Conservation (phyloP, 2,113 vertebrate species). For the Sebastes schlegelii region DNA sequence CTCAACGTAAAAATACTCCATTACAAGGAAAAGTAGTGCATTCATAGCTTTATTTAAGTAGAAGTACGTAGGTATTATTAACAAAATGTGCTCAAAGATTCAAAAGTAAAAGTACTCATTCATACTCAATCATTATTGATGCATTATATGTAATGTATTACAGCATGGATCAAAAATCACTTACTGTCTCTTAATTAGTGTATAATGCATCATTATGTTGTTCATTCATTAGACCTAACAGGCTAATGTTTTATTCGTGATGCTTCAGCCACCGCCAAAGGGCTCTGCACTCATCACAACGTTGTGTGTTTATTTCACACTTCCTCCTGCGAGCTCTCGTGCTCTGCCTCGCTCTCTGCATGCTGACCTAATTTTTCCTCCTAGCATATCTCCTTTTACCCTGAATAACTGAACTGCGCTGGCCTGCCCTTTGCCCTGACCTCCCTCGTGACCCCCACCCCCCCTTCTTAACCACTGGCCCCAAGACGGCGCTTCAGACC, state of each 20-base stretch:
- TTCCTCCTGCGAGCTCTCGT: background rate
- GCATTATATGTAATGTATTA: too few relatives aligned
- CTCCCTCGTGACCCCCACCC: conserved; percentile 24
- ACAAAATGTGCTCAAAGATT: too few relatives aligned
- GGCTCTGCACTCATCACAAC: background rate
- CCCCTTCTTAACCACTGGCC: conserved; percentile 31
- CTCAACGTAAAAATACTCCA: too few relatives aligned
- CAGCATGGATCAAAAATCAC: too few relatives aligned
- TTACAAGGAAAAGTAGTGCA: too few relatives aligned
- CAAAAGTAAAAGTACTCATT: too few relatives aligned
- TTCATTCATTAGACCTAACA: background rate
- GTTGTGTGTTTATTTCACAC: conserved; percentile 15
- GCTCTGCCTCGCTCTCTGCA: background rate
- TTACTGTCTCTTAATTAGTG: too few relatives aligned
- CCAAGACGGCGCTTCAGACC: conserved; percentile 31
- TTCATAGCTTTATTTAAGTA: too few relatives aligned
- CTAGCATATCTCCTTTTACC: conserved; percentile 32
- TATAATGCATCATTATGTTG: background rate
- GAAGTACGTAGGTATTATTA: too few relatives aligned
- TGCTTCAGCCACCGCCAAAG: background rate
- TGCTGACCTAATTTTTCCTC: conserved; percentile 6
- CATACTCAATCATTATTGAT: too few relatives aligned
- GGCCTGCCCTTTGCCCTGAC: conserved; percentile 58
- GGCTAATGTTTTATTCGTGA: background rate
- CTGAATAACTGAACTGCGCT: conserved; percentile 59